These are phyloP conservation scores for Muschampia staudingeri DNA, from an alignment of 2,888 invertebrate genomes.

Conservation along the genomic window DNA sequence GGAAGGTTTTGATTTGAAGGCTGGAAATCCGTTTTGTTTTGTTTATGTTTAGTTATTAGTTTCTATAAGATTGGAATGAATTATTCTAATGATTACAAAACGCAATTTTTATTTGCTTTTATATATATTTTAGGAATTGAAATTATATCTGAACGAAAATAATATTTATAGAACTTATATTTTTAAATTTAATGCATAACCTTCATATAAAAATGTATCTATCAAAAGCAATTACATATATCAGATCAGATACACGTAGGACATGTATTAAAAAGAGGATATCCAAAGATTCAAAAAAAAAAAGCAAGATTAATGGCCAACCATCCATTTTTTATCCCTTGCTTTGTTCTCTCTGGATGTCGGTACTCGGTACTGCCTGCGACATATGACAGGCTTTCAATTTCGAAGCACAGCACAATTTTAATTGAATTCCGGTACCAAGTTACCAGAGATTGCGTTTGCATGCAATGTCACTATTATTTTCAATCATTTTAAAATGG, in stretches of 20 bases:
- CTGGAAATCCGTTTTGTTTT: conserved; percentile 12
- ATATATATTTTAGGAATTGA: no score
- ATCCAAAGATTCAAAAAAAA: background rate
- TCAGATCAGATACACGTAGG: no score
- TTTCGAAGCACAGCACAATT: conserved; percentile 23
- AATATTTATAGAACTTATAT: no score
- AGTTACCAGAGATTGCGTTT: background rate
- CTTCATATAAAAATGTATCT: no score
- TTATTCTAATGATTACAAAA: no score
- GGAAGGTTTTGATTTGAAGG: background rate
- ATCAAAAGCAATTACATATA: no score
- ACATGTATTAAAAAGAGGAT: background rate
- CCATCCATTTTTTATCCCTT: background rate
- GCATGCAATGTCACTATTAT: conserved; percentile 4
- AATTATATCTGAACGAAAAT: no score
- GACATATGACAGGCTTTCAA: conserved; percentile 18
- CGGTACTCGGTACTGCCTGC: background rate
- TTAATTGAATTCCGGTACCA: conserved; percentile 36
- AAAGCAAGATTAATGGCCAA: background rate
- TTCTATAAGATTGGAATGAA: no score
- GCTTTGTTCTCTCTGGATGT: background rate
- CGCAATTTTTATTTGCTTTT: no score
- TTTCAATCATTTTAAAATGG: background rate
- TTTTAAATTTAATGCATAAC: no score
- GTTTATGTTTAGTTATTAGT: background rate